These are phyloP conservation scores for Sinocyclocheilus grahami DNA, from an alignment of 2,113 vertebrate species.

Conservation along the genomic window DNA sequence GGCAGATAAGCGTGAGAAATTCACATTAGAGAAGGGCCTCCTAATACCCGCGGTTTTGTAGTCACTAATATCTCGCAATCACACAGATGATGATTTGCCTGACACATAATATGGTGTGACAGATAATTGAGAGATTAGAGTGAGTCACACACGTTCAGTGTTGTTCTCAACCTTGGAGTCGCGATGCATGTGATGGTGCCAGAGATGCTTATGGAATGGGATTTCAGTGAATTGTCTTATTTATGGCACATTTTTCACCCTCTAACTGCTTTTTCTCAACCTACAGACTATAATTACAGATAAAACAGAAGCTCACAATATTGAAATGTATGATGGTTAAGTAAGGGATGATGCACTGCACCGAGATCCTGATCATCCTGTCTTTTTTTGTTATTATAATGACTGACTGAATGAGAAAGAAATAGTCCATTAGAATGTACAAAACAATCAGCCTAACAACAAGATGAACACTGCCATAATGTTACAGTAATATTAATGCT, in stretches of 20 bases:
- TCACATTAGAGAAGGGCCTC: constrained; percentile 28
- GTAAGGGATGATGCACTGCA: not conserved
- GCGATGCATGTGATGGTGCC: not conserved
- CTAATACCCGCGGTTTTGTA: not conserved
- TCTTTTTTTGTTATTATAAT: not conserved
- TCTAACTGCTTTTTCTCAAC: not conserved
- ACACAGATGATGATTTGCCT: constrained; percentile 23
- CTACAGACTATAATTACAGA: not conserved
- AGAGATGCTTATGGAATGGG: not conserved
- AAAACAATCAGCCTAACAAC: not conserved
- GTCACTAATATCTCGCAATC: constrained; percentile 27
- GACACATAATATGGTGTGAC: constrained; percentile 24
- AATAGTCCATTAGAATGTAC: not conserved
- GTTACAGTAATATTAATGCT: not conserved
- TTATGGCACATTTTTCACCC: not conserved
- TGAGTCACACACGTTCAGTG: not conserved
- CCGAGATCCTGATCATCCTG: not conserved
- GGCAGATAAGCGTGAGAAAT: constrained; percentile 42
- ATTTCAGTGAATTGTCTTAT: not conserved
- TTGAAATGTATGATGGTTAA: not conserved
- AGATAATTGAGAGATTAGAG: constrained; percentile 34
- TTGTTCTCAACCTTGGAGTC: not conserved
- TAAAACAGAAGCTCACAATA: not conserved
- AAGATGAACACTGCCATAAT: not conserved
- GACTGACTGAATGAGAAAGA: not conserved